These are phyloP conservation scores for Pocillopora grandis DNA, from an alignment of 92 coral and sea anemone species.

Conservation along the genomic window DNA sequence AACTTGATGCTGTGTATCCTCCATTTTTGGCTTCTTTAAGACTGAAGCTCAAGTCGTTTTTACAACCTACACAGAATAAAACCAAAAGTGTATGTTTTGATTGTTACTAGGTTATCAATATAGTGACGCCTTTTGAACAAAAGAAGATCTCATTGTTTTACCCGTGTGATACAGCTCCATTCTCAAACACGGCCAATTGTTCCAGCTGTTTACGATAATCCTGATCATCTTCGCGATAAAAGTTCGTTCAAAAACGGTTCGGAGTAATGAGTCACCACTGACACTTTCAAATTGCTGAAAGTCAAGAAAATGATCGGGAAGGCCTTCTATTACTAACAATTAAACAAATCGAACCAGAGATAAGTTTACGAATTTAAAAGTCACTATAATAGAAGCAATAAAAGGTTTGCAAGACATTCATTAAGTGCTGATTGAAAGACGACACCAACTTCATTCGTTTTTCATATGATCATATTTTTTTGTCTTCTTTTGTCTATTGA, in stretches of 20 bases:
- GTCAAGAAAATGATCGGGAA: not conserved
- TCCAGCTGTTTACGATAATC: slow-evolving; percentile 32
- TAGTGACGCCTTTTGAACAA: not conserved
- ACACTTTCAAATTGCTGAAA: not conserved
- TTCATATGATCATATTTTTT: no score
- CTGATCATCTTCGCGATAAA: slow-evolving; percentile 49
- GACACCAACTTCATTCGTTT: not conserved
- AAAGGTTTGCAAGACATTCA: no score
- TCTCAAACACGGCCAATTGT: slow-evolving; percentile 48
- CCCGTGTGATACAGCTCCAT: slow-evolving; percentile 46
- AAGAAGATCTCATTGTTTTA: not conserved
- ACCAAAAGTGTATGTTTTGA: not conserved
- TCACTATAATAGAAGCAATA: not conserved
- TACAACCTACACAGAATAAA: not conserved
- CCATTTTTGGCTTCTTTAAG: slow-evolving; percentile 16
- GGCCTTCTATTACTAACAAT: not conserved
- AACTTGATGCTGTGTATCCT: slow-evolving; percentile 50
- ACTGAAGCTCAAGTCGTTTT: slow-evolving; percentile 2
- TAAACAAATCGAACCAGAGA: not conserved
- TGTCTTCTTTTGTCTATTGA: no score
- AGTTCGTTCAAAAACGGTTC: slow-evolving; percentile 3
- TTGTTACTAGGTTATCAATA: not conserved
- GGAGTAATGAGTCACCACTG: not conserved
- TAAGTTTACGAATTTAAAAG: not conserved
- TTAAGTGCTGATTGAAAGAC: not conserved